phyloP scores from a whole-genome alignment of 2,797 vertebrate species.

The Smutsia gigantea region DNA sequence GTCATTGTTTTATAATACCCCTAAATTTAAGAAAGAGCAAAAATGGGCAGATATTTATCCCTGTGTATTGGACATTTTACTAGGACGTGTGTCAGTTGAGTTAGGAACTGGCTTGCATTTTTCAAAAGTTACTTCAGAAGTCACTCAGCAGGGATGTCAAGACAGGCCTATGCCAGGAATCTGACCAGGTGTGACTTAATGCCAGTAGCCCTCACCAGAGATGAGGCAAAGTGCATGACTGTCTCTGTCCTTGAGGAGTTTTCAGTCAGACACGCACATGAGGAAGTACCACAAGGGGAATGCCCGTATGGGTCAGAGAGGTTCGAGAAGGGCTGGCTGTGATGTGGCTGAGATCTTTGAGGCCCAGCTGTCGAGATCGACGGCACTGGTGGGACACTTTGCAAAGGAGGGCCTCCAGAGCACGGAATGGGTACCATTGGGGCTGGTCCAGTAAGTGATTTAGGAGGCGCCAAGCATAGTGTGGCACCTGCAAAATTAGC shows the following conservation, averaged over 20 bases:
- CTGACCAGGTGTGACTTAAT: not conserved
- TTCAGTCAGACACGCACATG: not conserved
- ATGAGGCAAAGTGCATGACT: not conserved
- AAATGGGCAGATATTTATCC: not conserved
- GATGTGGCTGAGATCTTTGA: not conserved
- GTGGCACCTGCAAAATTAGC: not conserved
- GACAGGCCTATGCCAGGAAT: not conserved
- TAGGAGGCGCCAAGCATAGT: not conserved
- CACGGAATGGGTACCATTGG: accelerated
- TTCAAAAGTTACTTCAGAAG: not conserved
- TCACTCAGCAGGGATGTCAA: not conserved
- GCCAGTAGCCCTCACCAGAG: not conserved
- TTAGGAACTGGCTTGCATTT: not conserved
- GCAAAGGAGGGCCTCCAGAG: not conserved
- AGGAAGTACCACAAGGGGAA: too few species aligned
- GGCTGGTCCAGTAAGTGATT: not conserved
- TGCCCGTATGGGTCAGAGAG: accelerated
- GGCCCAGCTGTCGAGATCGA: not conserved
- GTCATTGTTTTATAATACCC: not conserved
- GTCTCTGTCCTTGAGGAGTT: not conserved
- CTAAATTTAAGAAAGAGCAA: not conserved
- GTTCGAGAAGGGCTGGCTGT: not conserved
- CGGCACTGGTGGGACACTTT: not conserved
- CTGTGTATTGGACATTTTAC: not conserved
- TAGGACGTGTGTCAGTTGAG: not conserved